Base-by-base conservation (phyloP, 2,888 invertebrate genomes). In the Ophion ventricosus region DNA sequence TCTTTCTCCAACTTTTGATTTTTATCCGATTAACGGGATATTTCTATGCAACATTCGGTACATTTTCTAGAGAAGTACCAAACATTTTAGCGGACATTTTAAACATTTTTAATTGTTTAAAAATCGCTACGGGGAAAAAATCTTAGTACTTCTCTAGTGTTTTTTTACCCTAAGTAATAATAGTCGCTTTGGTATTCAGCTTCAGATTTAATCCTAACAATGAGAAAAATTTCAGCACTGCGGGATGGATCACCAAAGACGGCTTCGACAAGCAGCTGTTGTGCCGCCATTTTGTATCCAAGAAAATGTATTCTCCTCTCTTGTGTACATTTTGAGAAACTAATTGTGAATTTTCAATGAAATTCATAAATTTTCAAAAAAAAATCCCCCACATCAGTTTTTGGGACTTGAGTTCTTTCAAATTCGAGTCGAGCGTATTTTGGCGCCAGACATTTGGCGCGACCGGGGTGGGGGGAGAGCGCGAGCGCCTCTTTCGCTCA, bases 401-500 rank as follows among this genome's bases (percentile, higher is more conserved):
- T 49, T 17, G 11, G 17, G 14, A 17, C 17, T 14, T 11, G 17
- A 49, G 49, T 17, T 17, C 17, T 49, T 11, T 11, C 0, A 14
- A 11, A 49, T 17, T 14, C 49, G 3, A 49, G 11, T 49, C 35
- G 35, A 35, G 35, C 4, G 35, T 17, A 49, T 25, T 77, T 59
- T 25, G 40, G 40, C 67, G 76, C 76, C 76, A 56, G n/a, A 40
- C 57, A 20, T 23, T 49, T 14, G 17, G 3, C 17, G 49, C 49
- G 49, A 11, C 14, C 35, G 35, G 35, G 14, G 3, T 49, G 17
- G 49, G 2, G 49, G 17, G 49, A 17, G 49, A 17, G 49, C 17
- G 49, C n/a, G 11, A 72, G 67, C 40, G 76, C 76, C 76, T 57
- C 67, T 57, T 8, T n/a, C 25, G 66, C 23, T 77, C 20, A 26